Percentiles rank a stretch among this genome's conserved stretches.
These are phyloP conservation scores for Polydrusus tereticollis DNA, from an alignment of 2,888 invertebrate genomes.

Conservation along the genomic window DNA sequence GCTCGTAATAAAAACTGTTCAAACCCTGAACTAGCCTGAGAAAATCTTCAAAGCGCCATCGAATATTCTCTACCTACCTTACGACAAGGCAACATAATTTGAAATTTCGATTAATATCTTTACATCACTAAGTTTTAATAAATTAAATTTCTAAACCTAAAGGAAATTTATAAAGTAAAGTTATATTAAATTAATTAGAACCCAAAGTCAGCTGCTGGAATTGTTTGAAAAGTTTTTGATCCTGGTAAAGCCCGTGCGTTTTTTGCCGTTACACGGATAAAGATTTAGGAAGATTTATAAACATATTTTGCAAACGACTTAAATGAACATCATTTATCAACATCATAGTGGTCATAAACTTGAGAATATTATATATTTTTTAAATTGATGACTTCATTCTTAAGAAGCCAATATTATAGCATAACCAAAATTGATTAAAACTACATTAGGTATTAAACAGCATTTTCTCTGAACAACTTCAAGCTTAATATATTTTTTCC, in stretches of 20 bases:
- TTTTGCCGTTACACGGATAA: background rate
- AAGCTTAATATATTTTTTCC: too few species aligned
- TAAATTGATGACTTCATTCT: too few species aligned
- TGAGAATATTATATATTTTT: too few species aligned
- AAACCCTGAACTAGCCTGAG: too few species aligned
- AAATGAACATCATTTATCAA: background rate
- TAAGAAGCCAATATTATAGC: too few species aligned
- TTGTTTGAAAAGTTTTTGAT: constrained; percentile 24
- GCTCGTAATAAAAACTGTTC: too few species aligned
- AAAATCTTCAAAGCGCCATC: too few species aligned
- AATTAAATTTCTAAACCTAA: background rate
- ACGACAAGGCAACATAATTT: background rate
- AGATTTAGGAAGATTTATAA: constrained; percentile 22
- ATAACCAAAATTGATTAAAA: too few species aligned
- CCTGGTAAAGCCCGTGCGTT: background rate
- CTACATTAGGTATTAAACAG: too few species aligned
- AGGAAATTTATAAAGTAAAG: constrained; percentile 21
- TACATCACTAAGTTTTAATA: background rate
- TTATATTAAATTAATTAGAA: constrained; percentile 21
- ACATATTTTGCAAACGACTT: constrained; percentile 26
- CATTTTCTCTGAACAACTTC: too few species aligned
- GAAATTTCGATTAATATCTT: background rate
- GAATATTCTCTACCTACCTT: too few species aligned
- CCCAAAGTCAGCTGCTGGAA: constrained; percentile 8
- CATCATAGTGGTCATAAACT: too few species aligned